Evolutionary conservation across 2,888 invertebrate species (phyloP), one percentile per base, ranked within the genome.

Genomic region (Netelia virgata): DNA sequence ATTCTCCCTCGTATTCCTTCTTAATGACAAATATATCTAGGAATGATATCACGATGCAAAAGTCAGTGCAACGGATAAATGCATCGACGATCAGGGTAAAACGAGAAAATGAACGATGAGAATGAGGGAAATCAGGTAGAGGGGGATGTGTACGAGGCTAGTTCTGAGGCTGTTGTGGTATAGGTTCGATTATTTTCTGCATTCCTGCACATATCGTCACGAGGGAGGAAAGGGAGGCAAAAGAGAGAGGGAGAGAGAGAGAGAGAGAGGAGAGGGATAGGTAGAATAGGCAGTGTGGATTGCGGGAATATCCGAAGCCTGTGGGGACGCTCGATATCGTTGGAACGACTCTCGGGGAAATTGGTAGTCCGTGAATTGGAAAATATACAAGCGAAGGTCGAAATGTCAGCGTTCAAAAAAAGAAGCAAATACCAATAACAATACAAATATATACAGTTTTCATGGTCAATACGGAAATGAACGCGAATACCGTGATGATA

Each of bases 131-230:
- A 36, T 36, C 36, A 36, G 36, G 36, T 6, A 18, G 20, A 69
- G 69, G 36, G 68, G 23, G 1, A 16, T 57, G 18, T 16, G 18
- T 2, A 20, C 57, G 57, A 57, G 6, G 16, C 18, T 57, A 10
- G 57, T 8, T 57, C 18, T 20, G 8, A 18, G 18, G 28, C 18
- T 8, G 50, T 28, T 53, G 9, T n/a, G 78, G 53, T 70, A 69
- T 36, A 47, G 36, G 20, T 66, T 69, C 69, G 10, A 77, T 77
- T 50, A 77, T 77, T 77, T 78, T 64, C 69, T 55, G 18, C 28
- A 57, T 57, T 18, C 16, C 8, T 5, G 9, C 8, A 50, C 6
- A 5, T 18, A 59, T 28, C 16, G 57, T 43, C 36, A 18, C 43
- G 6, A 20, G 47, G 3, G 66, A 55, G n/a, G 47, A 47, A 47